These are phyloP conservation scores for Siderastrea radians DNA, from an alignment of 92 coral and sea anemone species.

Conservation along the genomic window DNA sequence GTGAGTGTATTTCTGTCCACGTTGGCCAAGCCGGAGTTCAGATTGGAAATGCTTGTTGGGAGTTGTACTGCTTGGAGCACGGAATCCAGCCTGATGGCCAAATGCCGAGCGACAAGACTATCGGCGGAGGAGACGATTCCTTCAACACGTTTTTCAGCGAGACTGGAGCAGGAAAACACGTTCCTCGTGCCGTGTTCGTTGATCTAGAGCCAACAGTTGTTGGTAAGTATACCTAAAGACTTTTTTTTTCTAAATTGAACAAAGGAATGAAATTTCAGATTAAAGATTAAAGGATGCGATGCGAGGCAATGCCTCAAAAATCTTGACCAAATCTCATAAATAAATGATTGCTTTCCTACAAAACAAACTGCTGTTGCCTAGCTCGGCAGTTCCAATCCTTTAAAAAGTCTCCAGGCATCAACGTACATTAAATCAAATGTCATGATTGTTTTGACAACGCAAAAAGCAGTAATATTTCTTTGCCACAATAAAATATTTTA, in stretches of 20 bases:
- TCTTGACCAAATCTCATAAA: not conserved
- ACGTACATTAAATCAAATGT: not conserved
- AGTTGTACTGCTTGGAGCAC: slow-evolving; percentile 97
- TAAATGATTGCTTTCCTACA: not conserved
- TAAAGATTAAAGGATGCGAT: not conserved
- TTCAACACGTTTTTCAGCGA: slow-evolving; percentile 97
- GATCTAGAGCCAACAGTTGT: slow-evolving; percentile 97
- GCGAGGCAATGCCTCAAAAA: slow-evolving; percentile 9
- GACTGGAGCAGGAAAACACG: slow-evolving; percentile 96
- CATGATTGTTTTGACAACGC: not conserved
- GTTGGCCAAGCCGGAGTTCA: slow-evolving; percentile 98
- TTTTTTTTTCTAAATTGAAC: not conserved
- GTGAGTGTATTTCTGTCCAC: slow-evolving; percentile 96
- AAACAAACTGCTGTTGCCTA: not conserved
- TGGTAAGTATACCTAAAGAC: slow-evolving; percentile 51
- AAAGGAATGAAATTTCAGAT: no score
- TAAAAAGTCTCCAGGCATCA: not conserved
- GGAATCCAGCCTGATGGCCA: slow-evolving; percentile 96
- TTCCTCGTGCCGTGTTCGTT: slow-evolving; percentile 95
- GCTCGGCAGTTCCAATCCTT: not conserved
- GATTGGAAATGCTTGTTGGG: slow-evolving; percentile 98
- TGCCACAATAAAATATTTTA: not conserved
- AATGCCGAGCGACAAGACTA: slow-evolving; percentile 82
- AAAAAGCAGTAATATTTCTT: not conserved
- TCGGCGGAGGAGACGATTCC: slow-evolving; percentile 92